Base-by-base conservation (phyloP, 2,113 vertebrate genomes). In the Siniperca chuatsi region DNA sequence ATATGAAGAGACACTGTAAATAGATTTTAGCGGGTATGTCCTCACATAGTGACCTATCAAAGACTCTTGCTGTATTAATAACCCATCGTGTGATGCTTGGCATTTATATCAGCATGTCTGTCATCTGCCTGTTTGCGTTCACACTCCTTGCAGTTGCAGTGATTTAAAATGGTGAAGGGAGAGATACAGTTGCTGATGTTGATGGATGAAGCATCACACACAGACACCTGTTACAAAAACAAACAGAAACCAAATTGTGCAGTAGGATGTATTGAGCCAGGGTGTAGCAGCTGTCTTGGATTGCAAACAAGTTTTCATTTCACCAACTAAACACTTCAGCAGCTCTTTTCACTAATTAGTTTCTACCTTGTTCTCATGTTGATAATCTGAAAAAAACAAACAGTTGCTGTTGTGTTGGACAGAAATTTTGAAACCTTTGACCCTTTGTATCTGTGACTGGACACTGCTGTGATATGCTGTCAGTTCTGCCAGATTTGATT, bases 151-250 rank as follows among this genome's bases (percentile, higher is more conserved):
- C 35, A 35, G 25, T 10, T 50, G 9, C 48, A 35, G 50, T 54
- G 12, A 66, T 75, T 65, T 72, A 25, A 55, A 72, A 44, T 2
- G 57, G 25, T 12, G 23, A 42, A 57, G 58, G 35, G 35, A 13
- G n/a, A n/a, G 37, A 73, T 33, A 33, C 5, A 62, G 35, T 21
- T 16, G 21, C 62, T 29, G 44, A 72, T 54, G 52, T 60, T 74
- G 74, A 82, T 48, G 65, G 65, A 80, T 54, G 74, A 48, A 13
- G 2, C 1, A 18, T 42, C 37, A 35, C 3, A 0, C 29, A 21
- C 7, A 58, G 40, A 70, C 69, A 79, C 57, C 79, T 79, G 83
- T 40, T 86, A 40, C 15, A 29, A 25, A 76, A 80, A 76, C 60
- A 67, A 35, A 68, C n/a, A 20, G 37, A 37, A 60, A 64, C 23